Base-by-base conservation (phyloP, 2,888 invertebrate genomes). In the Caenorhabditis sp. region DNA sequence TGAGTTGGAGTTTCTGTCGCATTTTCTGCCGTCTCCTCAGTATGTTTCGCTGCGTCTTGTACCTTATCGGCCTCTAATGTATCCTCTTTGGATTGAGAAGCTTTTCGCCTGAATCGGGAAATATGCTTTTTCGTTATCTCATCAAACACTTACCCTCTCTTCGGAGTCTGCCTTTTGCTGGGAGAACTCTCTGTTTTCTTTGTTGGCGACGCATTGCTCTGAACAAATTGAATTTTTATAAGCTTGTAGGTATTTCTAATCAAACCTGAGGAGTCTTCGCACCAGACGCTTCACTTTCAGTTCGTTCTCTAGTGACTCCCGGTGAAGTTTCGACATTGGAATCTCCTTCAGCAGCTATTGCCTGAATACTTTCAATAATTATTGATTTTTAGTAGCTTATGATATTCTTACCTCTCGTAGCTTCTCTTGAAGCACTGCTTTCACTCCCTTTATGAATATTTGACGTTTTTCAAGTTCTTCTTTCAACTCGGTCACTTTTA, bases 401-500 rank as follows among this genome's bases (percentile, higher is more conserved):
- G 19, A 58, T 28, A 19, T 24, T 7, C 12, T 38, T 70, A 87
- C 86, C 77, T 87, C 87, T 77, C 51, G 79, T 8, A 90, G 84
- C 28, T 90, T 75, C 12, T 90, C 90, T 19, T 82, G 82, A 22
- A 90, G 76, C 12, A 84, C 88, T n/a, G 86, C 88, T 64, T 90
- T 90, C 58, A 87, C 87, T 44, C 90, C 90, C 24, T 81, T 85
- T 22, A 86, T 87, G 2, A 86, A 74, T 8, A 90, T 80, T n/a
- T 86, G 87, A 8, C 86, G 81, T 51, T 80, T 87, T 16, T 89
- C 88, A 14, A 90, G 79, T 35, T 87, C 89, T 41, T 89, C 87
- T 35, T 80, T 73, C 54, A 90, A 63, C 69, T 90, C 90, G 6
- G 89, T 85, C 24, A 90, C 90, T 70, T 89, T 87, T 12, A 90